Base-by-base conservation (phyloP, 1,140 invertebrate genomes). In the Asobara japonica region DNA sequence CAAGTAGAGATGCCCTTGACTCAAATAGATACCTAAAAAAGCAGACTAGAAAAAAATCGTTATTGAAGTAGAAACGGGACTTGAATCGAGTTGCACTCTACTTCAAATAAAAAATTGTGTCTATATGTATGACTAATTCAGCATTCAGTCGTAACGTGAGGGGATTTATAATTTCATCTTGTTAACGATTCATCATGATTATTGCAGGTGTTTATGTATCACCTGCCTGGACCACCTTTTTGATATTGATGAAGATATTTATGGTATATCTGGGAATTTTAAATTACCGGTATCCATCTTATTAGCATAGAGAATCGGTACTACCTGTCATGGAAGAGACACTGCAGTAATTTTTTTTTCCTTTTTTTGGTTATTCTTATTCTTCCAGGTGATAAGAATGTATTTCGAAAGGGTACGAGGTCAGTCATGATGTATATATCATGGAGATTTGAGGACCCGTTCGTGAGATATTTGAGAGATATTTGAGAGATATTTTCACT, bases 381-480 rank as follows among this genome's bases (percentile, higher is more conserved):
- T 56, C 20, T 56, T 11, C 25, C 51, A 22, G 25, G 25, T 56
- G 51, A 56, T 56, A 56, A 56, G 51, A 27, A 18, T 56, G 18
- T 18, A 48, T 27, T 38, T 66, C 38, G 38, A 41, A 20, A 66
- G 25, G 25, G 16, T 16, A 38, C 22, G 13, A 5, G 20, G 41
- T 1, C 36, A 22, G 48, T 25, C 25, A 30, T 6, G 31, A 16
- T n/a, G 2, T 4, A 22, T 67, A 67, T 41, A 68, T 72, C 71
- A 68, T 18, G 62, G 33, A 29, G 68, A 72, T 64, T 18, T 56
- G 60, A 33, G 64, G 51, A 72, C 45, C 70, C n/a, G n/a, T n/a
- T n/a, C n/a, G n/a, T n/a, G n/a, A n/a, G n/a, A n/a, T n/a, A 66
- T 72, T 71, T 60, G 22, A 36, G 38, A 72, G 70, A 65, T 66